Evolutionary conservation across 1,140 invertebrate species (phyloP), one percentile per base, ranked within the genome.

Genomic region (Drosophila melanica): DNA sequence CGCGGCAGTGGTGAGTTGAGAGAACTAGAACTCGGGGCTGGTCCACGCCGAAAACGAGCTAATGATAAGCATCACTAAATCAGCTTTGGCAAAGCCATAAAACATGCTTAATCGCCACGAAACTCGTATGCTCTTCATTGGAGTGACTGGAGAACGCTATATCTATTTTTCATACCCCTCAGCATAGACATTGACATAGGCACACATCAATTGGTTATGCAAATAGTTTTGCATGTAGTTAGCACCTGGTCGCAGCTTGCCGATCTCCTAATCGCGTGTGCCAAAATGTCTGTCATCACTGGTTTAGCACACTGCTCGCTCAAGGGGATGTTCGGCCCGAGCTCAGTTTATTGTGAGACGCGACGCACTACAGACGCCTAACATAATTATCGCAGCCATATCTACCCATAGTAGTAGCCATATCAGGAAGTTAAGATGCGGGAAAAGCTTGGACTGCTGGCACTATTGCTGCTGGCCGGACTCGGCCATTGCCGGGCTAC

Each of bases 11-110:
- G 42, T 14, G 58, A 45, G 14, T 53, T 44, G 45, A 54, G 50
- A 27, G 45, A 75, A 54, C 57, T 68, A 68, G 64, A 73, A 68
- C 64, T 73, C 39, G 55, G 45, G 63, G 45, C 70, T 53, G 57
- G 63, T 75, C 37, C 68, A 80, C 75, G 60, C 77, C 57, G 67
- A 81, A 45, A 86, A 86, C 81, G 70, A 87, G 82, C 79, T 81
- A 23, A 44, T 75, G 75, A 89, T 89, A 82, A 87, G 72, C 67
- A 79, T 82, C 79, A 82, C 64, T 89, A 87, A 87, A 87, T 87
- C 79, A 87, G 84, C 69, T 47, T 70, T 69, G 65, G 70, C 77
- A 70, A 79, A 72, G 75, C 80, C 76, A 87, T 87, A 89, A 89
- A 89, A 82, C 84, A 89, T 68, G 60, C 54, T 65, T 77, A 85